Evolutionary conservation across 2,888 invertebrate genomes (phyloP), one percentile per base, ranked within the genome.

Genomic region (Unio pictorum): DNA sequence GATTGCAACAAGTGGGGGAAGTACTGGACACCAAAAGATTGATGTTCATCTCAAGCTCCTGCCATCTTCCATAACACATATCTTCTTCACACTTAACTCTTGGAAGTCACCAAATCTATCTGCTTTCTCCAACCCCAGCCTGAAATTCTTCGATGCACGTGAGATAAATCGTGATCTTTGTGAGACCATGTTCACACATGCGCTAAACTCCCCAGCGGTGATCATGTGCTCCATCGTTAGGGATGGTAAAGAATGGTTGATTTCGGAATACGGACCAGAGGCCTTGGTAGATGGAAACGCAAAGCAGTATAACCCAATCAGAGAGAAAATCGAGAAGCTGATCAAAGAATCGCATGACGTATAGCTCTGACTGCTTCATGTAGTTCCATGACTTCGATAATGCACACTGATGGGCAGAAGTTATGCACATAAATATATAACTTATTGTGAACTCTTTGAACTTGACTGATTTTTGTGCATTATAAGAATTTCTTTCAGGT

Each of bases 71-170:
- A 66, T 73, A n/a, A 73, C 67, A 3, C 73, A 73, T 54, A 26
- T 73, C 18, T 73, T 67, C 55, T 73, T 73, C 55, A 70, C 70
- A 17, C 57, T 73, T 23, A 73, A 68, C 55, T 69, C 73, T 5
- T 73, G 73, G 73, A 67, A 66, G 30, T 73, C 73, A 28, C 67
- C 73, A 26, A 69, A 70, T 63, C 55, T 73, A 1, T 73, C 73
- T 0, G 65, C 66, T 3, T 73, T 69, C 28, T 58, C 57, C 55
- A 69, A 70, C 54, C 73, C 73, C 23, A 62, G 62, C 34, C 61
- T 73, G 59, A 69, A 67, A 30, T 73, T 73, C 45, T 73, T 67
- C 56, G 70, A 73, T 28, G 70, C 73, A n/a, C 58, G 64, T 28
- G n/a, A 30, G 4, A 56, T 54, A 34, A 57, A 65, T 18, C 57